Evolutionary conservation across 2,113 vertebrate genomes (phyloP).

Genomic region (Gasterosteus nipponicus): DNA sequence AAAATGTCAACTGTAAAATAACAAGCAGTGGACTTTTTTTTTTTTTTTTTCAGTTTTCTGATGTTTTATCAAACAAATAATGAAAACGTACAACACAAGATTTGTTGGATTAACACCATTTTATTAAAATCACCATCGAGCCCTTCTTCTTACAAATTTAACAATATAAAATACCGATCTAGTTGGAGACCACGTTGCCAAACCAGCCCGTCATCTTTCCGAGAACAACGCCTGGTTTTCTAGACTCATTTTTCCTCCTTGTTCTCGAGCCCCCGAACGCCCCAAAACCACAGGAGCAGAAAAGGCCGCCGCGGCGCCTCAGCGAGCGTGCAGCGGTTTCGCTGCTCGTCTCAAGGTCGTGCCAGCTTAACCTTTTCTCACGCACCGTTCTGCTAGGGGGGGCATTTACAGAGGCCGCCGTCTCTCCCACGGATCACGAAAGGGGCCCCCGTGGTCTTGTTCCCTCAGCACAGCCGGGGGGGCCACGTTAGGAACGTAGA

Average conservation of each 20-base stretch:
- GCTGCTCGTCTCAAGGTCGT: background rate
- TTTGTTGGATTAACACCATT: background rate
- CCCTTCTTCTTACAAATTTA: background rate
- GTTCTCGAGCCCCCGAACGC: background rate
- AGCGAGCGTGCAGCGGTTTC: constrained; percentile 7
- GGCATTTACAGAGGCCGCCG: background rate
- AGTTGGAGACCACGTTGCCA: constrained; percentile 3
- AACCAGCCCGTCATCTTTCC: background rate
- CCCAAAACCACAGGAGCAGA: constrained; percentile 24
- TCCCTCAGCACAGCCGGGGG: background rate
- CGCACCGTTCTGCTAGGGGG: background rate
- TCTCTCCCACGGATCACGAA: background rate
- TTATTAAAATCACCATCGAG: background rate
- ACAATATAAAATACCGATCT: constrained; percentile 13
- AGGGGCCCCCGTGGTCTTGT: background rate
- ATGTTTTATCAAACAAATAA: background rate
- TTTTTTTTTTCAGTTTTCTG: background rate
- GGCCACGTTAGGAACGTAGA: background rate
- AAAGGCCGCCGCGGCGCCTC: background rate
- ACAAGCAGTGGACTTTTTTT: background rate
- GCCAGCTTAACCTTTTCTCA: constrained; percentile 8
- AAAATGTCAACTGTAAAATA: background rate
- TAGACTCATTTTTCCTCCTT: constrained; percentile 6
- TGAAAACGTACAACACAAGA: background rate
- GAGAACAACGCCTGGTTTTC: constrained; percentile 3